These are phyloP conservation scores for Orycteropus afer DNA, from an alignment of 2,113 vertebrate species.

Conservation along the genomic window DNA sequence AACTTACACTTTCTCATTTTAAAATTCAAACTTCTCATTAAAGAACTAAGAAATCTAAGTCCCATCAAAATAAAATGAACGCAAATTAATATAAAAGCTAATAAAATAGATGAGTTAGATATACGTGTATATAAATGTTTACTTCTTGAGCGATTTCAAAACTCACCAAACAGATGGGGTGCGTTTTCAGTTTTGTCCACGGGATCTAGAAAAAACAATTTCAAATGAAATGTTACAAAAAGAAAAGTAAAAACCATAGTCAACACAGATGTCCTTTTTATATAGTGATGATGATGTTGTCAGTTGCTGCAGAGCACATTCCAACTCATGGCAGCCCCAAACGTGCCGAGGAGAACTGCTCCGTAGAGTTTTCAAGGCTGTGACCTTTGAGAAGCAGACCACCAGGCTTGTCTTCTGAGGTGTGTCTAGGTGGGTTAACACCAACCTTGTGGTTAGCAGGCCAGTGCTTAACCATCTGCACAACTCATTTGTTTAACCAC, in stretches of 20 bases:
- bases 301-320: neutral
- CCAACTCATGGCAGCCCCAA: neutral
- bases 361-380: neutral
- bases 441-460: neutral
- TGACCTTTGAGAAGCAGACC: neutral
- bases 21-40: slow-evolving; percentile 31
- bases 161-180: slow-evolving; percentile 96
- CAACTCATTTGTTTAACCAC: neutral
- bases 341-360: neutral
- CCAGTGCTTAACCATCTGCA: neutral
- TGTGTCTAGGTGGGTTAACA: neutral
- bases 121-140: neutral
- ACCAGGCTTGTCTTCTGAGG: neutral
- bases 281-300: neutral
- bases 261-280: neutral
- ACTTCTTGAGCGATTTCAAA: slow-evolving; percentile 59
- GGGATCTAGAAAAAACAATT: slow-evolving; percentile 91
- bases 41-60: slow-evolving; percentile 25
- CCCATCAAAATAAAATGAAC: slow-evolving; percentile 22
- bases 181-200: slow-evolving; percentile 99
- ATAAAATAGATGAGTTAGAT: neutral
- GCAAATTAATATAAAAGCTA: neutral
- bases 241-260: neutral
- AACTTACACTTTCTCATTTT: slow-evolving; percentile 29
- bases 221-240: slow-evolving; percentile 72